Base-by-base conservation (phyloP, 2,113 vertebrate species). In the Casuarius casuarius region DNA sequence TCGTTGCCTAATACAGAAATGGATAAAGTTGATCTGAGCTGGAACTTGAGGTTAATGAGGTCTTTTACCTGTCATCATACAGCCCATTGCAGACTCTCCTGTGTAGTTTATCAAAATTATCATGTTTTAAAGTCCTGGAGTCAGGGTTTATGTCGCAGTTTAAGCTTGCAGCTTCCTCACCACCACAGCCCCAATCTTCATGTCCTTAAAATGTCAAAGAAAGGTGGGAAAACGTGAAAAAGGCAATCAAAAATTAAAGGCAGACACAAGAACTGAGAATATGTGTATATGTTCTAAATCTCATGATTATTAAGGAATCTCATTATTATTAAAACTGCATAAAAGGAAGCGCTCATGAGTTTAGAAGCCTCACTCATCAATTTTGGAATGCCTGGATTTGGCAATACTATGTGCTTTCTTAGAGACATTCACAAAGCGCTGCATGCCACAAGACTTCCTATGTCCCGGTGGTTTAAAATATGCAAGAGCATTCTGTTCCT, bases 401-500 rank as follows among this genome's bases (percentile, higher is more conserved):
- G 38, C 56, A 89, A 7, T 44, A 40, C 25, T 12, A 5, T 48
- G 20, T 65, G 22, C 20, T 59, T 96, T 67, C 70, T 72, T 72
- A 48, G 19, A 84, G 56, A 68, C 21, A 19, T 44, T 54, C 62
- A 29, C 40, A 65, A 78, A 78, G n/a, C 44, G n/a, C 46, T 63
- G 56, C 52, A 40, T 5, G 52, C 49, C 58, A 49, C 66, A 62
- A 87, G 21, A 7, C 42, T 92, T 87, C 85, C 68, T 76, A 63
- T 77, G 92, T 92, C 82, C 35, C 76, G 21, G 15, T 66, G 75
- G 20, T 77, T 82, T 92, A 77, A 96, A 44, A 70, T 63, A 75
- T 73, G 48, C n/a, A 86, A 88, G 65, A 94, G 76, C 70, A 58
- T 66, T 77, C 87, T 87, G 18, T 82, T 97, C 59, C 52, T 82